These are phyloP conservation scores for Todiramphus saurophagus DNA, from an alignment of 2,113 vertebrate species.

Conservation along the genomic window DNA sequence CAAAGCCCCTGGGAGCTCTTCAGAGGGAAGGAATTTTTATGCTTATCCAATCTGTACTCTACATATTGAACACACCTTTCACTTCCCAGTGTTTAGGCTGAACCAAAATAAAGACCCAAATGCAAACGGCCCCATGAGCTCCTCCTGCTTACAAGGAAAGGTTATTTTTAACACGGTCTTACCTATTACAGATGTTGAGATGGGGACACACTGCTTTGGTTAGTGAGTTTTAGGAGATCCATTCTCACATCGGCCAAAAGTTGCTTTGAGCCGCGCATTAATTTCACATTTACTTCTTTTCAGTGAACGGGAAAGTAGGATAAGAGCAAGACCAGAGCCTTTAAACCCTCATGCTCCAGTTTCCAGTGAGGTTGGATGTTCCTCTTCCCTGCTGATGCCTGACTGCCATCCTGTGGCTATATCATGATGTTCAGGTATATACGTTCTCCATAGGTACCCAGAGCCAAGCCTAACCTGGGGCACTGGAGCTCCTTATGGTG, in stretches of 20 bases:
- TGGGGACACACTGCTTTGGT: not conserved
- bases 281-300: not conserved
- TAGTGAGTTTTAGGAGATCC: not conserved
- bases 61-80: not conserved
- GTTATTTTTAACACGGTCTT: not conserved
- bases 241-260: not conserved
- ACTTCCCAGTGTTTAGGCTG: not conserved
- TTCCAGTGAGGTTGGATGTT: accelerated
- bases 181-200: not conserved
- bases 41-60: not conserved
- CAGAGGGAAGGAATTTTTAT: not conserved
- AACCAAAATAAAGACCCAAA: not conserved
- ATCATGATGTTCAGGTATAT: not conserved
- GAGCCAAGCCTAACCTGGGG: not conserved
- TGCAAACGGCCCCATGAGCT: not conserved
- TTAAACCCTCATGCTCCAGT: not conserved
- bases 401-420: constrained; percentile 2
- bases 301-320: not conserved
- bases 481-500: not conserved
- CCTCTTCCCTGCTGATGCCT: not conserved
- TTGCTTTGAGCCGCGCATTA: not conserved
- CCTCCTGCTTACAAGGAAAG: not conserved
- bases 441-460: accelerated
- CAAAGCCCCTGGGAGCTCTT: not conserved
- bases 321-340: not conserved